Conservation (phyloP, 2,888 invertebrate species). For the Kryphioiulus occultus region DNA sequence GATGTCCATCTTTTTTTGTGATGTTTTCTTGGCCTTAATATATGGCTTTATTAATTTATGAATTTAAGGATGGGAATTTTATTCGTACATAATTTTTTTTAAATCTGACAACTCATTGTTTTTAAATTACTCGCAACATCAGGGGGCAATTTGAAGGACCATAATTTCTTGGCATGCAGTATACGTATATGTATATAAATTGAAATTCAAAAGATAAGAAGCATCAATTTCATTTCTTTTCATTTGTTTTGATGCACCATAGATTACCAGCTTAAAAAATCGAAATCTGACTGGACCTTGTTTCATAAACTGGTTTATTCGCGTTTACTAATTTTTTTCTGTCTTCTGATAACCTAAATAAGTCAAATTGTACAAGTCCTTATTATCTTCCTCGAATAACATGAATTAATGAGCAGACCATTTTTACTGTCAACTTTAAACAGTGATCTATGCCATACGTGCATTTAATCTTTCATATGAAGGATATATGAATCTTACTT, state of each 20-base stretch:
- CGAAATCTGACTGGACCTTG: background rate
- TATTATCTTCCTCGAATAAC: slow-evolving; percentile 28
- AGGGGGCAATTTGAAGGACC: background rate
- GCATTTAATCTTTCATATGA: slow-evolving; percentile 13
- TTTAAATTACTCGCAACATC: background rate
- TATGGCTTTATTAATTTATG: background rate
- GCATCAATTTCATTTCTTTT: slow-evolving; percentile 31
- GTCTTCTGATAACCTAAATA: slow-evolving; percentile 18
- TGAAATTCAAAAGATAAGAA: slow-evolving; percentile 22
- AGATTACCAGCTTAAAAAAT: background rate
- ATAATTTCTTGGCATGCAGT: background rate
- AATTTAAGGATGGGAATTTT: background rate
- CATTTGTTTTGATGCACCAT: slow-evolving; percentile 16
- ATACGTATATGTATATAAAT: background rate
- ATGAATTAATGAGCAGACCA: background rate
- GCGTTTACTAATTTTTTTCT: slow-evolving; percentile 15
- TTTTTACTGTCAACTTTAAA: background rate
- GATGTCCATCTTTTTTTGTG: too few relatives aligned
- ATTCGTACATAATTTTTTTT: background rate
- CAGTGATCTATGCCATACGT: background rate
- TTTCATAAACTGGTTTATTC: slow-evolving; percentile 24
- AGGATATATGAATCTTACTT: slow-evolving; percentile 9
- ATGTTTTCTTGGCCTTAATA: background rate
- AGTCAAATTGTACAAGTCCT: slow-evolving; percentile 18
- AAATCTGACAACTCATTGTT: background rate